phyloP scores from a whole-genome alignment of 2,797 vertebrate genomes.

The Acanthornis magna region DNA sequence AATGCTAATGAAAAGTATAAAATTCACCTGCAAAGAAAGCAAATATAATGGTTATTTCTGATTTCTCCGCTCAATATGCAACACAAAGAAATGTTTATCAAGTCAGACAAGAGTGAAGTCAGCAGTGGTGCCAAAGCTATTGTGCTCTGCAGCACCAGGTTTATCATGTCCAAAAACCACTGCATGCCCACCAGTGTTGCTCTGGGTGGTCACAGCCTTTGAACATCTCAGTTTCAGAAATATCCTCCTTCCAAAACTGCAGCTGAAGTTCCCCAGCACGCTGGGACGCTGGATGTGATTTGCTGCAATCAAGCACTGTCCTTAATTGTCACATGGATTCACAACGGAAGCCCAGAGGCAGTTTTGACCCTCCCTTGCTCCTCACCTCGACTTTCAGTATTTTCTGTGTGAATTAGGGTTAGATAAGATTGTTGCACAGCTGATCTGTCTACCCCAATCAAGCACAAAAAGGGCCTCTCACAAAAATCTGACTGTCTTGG shows the following conservation, averaged over 20 bases:
- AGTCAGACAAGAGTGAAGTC: background rate
- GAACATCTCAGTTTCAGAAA: background rate
- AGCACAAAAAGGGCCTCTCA: background rate
- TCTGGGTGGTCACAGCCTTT: background rate
- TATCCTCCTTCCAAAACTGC: background rate
- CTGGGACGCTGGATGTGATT: background rate
- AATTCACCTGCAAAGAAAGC: conserved; percentile 83
- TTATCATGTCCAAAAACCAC: background rate
- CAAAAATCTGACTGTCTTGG: background rate
- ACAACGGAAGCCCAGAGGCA: background rate
- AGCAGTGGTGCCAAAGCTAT: background rate
- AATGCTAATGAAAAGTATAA: conserved; percentile 89
- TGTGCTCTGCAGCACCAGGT: background rate
- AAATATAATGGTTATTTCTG: background rate
- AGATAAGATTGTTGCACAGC: background rate
- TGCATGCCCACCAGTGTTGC: background rate
- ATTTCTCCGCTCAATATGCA: background rate
- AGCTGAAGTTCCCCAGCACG: background rate
- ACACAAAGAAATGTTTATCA: background rate
- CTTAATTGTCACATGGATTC: background rate
- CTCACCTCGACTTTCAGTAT: background rate
- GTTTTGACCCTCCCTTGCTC: background rate
- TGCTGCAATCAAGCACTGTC: background rate
- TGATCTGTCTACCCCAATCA: background rate
- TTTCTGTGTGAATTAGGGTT: background rate